Conservation (phyloP, 2,888 invertebrate species). For the Dasysyrphus albostriatus region DNA sequence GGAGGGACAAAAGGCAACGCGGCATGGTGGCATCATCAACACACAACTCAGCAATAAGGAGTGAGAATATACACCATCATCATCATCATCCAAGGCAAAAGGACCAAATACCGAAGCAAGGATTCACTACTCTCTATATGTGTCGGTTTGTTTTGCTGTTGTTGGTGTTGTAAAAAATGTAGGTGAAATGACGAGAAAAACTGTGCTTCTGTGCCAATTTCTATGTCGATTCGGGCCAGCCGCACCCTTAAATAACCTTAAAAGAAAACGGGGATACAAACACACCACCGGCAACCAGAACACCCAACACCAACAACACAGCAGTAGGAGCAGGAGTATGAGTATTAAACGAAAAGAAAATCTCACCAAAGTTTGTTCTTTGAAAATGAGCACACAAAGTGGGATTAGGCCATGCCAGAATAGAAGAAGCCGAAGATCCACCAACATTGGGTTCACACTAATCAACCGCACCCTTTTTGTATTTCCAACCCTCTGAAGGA, state of each 20-base stretch:
- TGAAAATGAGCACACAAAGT: constrained; percentile 60
- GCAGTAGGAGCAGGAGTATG: neutral
- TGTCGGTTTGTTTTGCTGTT: constrained; percentile 46
- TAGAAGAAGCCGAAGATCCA: constrained; percentile 46
- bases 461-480: constrained; percentile 73
- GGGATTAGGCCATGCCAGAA: constrained; percentile 58
- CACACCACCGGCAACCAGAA: constrained; percentile 20
- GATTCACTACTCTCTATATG: constrained; percentile 30
- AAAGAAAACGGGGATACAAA: constrained; percentile 51
- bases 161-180: constrained; percentile 73
- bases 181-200: constrained; percentile 72
- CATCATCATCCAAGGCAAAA: constrained; percentile 35
- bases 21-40: constrained; percentile 72
- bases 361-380: constrained; percentile 62
- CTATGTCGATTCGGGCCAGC: constrained; percentile 73
- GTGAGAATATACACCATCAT: constrained; percentile 1
- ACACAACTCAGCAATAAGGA: constrained; percentile 44
- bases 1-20: constrained; percentile 69
- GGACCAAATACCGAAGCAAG: constrained; percentile 15
- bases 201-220: constrained; percentile 75
- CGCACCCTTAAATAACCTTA: constrained; percentile 77
- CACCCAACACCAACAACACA: constrained; percentile 3
- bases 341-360: constrained; percentile 59
- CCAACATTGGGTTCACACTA: constrained; percentile 68
- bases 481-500: constrained; percentile 22